Conservation (phyloP, 2,888 invertebrate species). For the Drosophila antonietae region DNA sequence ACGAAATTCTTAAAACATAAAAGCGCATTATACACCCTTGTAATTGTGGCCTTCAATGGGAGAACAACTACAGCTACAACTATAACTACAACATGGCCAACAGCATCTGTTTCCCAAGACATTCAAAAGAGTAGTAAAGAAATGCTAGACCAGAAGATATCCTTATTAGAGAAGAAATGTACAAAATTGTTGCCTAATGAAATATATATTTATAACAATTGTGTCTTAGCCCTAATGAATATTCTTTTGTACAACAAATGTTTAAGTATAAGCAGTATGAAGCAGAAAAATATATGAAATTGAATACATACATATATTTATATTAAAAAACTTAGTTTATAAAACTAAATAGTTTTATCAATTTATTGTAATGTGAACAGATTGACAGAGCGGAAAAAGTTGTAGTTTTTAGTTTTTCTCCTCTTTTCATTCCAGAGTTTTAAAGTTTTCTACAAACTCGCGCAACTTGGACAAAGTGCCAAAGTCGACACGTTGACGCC, state of each 20-base stretch:
- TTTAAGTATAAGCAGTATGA: too few relatives aligned
- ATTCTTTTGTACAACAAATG: background rate
- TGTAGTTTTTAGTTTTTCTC: background rate
- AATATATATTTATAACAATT: background rate
- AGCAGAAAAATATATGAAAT: background rate
- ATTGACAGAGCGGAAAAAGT: slow-evolving; percentile 1
- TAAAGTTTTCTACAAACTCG: slow-evolving; percentile 3
- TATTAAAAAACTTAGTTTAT: background rate
- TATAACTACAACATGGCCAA: slow-evolving; percentile 9
- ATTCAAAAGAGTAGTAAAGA: background rate
- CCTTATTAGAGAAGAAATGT: background rate
- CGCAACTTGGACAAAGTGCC: slow-evolving; percentile 1
- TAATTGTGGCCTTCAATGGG: slow-evolving; percentile 62
- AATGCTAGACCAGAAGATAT: slow-evolving; percentile 18
- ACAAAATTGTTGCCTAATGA: background rate
- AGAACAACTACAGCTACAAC: slow-evolving; percentile 19
- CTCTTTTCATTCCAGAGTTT: background rate
- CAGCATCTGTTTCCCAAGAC: slow-evolving; percentile 1
- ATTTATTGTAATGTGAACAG: background rate
- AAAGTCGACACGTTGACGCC: slow-evolving; percentile 20
- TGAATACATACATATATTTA: background rate
- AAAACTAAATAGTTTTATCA: slow-evolving; percentile 1
- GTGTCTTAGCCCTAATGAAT: background rate
- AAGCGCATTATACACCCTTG: slow-evolving; percentile 61
- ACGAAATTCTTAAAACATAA: slow-evolving; percentile 53